Percentiles rank a stretch among this genome's conserved stretches.
These are phyloP conservation scores for Venustaconcha ellipsiformis DNA, from an alignment of 1,140 invertebrate species.

Conservation along the genomic window DNA sequence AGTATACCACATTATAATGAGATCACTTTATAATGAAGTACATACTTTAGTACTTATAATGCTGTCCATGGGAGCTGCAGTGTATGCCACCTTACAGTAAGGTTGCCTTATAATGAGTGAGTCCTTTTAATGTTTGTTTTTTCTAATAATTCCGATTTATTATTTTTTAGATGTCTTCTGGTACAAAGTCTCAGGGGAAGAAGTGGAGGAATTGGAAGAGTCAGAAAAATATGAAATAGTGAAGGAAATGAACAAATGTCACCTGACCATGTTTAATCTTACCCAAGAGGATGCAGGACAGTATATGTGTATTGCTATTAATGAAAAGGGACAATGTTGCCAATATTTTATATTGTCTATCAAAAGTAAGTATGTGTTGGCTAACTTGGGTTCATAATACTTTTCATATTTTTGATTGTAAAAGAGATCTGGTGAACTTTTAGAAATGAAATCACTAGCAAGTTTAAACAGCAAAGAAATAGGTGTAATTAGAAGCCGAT, in stretches of 20 bases:
- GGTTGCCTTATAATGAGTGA: neutral
- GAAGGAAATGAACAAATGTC: conserved; percentile 45
- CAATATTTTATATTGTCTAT: conserved; percentile 58
- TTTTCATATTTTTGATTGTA: too few relatives aligned
- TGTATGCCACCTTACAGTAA: neutral
- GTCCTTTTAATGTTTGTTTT: neutral
- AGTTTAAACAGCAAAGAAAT: too few relatives aligned
- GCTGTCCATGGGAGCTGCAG: too few relatives aligned
- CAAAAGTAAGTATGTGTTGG: conserved; percentile 49
- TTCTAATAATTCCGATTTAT: neutral
- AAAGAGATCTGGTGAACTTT: too few relatives aligned
- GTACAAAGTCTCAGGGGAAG: conserved; percentile 54
- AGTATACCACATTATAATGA: too few relatives aligned
- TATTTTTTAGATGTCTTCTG: conserved; percentile 63
- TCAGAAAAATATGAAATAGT: conserved; percentile 57
- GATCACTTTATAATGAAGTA: too few relatives aligned
- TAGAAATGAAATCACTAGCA: too few relatives aligned
- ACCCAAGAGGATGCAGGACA: conserved; percentile 48
- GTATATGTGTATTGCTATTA: conserved; percentile 62
- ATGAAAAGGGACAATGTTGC: conserved; percentile 54
- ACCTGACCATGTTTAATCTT: conserved; percentile 53
- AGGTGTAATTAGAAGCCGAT: too few relatives aligned
- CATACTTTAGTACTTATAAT: too few relatives aligned
- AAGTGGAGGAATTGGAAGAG: conserved; percentile 60
- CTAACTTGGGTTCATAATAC: too few relatives aligned